A percentile compares a stretch with the other conserved stretches of the same genome.
Evolutionary conservation across 1,140 invertebrate genomes (phyloP).

Genomic region (Drosophila insularis): DNA sequence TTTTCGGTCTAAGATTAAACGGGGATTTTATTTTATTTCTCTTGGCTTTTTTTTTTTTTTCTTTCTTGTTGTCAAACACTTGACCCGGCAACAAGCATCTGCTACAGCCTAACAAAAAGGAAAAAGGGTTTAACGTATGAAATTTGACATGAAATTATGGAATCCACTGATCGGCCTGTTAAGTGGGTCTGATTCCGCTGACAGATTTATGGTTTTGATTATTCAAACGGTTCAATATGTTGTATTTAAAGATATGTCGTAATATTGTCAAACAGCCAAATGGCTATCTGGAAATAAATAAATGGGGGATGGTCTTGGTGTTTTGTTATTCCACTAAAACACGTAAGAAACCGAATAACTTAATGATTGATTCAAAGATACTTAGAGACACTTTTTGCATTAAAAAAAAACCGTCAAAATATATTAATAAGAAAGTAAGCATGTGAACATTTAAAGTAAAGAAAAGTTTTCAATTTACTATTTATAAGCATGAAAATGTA

Average conservation of each 20-base stretch:
- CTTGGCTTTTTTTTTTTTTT: constrained; percentile 32
- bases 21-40: constrained; percentile 11
- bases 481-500: too few relatives aligned
- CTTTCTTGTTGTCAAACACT: constrained; percentile 57
- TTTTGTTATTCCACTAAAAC: too few relatives aligned
- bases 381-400: too few relatives aligned
- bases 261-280: neutral
- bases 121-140: constrained; percentile 39
- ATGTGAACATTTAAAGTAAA: too few relatives aligned
- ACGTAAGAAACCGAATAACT: too few relatives aligned
- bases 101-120: constrained; percentile 10
- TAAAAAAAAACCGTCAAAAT: too few relatives aligned
- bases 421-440: too few relatives aligned
- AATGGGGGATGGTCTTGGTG: neutral
- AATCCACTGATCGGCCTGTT: constrained; percentile 28
- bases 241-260: neutral
- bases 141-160: constrained; percentile 71
- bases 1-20: constrained; percentile 41
- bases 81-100: constrained; percentile 39
- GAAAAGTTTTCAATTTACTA: too few relatives aligned
- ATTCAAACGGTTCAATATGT: neutral
- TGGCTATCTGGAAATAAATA: neutral
- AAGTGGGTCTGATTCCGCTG: constrained; percentile 13
- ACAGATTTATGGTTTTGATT: constrained; percentile 11
- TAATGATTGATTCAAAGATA: too few relatives aligned